A percentile compares a stretch with the other conserved stretches of the same genome.
Conservation (phyloP, 2,888 invertebrate genomes). For the Drosophila prolongata region DNA sequence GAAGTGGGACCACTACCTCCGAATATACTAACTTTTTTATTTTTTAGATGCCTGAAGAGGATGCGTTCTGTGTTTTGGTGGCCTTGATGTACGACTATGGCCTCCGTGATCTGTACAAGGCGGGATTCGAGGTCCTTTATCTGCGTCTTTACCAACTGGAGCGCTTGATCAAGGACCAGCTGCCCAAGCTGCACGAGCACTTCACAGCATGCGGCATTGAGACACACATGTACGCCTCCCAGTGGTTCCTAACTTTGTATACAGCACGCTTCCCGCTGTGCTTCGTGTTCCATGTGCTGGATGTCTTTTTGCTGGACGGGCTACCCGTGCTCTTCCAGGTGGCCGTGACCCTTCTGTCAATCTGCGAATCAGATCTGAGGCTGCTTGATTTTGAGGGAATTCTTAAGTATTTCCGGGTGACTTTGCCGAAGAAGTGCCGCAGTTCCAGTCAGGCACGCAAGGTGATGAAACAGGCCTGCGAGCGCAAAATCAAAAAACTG, state of each 20-base stretch:
- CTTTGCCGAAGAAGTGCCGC: constrained; percentile 97
- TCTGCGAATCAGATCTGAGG: constrained; percentile 95
- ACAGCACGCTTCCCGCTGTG: constrained; percentile 99
- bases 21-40: background rate
- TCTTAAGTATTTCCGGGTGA: constrained; percentile 98
- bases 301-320: constrained; percentile 97
- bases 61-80: constrained; percentile 98
- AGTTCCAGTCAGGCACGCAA: constrained; percentile 95
- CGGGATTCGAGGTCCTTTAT: constrained; percentile 98
- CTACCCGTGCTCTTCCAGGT: constrained; percentile 98
- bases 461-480: constrained; percentile 95
- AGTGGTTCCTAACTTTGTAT: constrained; percentile 99
- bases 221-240: constrained; percentile 99
- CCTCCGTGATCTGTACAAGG: constrained; percentile 96
- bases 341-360: constrained; percentile 95
- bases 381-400: constrained; percentile 98
- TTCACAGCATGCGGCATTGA: constrained; percentile 94
- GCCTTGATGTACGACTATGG: constrained; percentile 99
- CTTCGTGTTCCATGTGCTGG: constrained; percentile 98
- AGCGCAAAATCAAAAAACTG: constrained; percentile 95
- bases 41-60: constrained; percentile 98
- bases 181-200: constrained; percentile 92
- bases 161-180: constrained; percentile 93
- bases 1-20: background rate
- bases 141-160: constrained; percentile 97